Conservation (phyloP, 2,797 vertebrate species). For the Epinephelus awoara region DNA sequence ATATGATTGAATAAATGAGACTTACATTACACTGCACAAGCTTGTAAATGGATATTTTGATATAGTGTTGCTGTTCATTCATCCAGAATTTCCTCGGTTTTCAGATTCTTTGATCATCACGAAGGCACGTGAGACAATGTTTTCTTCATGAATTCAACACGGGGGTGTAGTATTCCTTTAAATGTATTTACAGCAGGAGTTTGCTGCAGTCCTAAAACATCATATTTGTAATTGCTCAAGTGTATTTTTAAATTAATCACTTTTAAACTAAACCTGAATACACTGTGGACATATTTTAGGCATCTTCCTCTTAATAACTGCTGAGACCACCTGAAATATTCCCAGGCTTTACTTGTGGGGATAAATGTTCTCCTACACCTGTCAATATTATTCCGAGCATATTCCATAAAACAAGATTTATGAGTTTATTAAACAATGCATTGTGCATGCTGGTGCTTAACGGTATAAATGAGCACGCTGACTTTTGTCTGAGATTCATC, state of each 20-base stretch:
- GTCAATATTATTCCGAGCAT: slow-evolving; percentile 13
- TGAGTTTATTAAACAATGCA: slow-evolving; percentile 21
- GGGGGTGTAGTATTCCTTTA: no score
- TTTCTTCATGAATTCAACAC: no score
- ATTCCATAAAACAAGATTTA: slow-evolving; percentile 36
- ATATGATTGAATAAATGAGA: no score
- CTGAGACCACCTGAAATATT: background rate
- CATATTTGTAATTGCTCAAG: background rate
- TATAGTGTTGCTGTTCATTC: no score
- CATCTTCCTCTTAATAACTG: slow-evolving; percentile 10
- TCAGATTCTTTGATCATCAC: no score
- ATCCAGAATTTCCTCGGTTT: no score
- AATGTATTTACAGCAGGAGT: background rate
- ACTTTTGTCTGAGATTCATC: slow-evolving; percentile 40
- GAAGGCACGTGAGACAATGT: no score
- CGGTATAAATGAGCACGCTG: slow-evolving; percentile 18
- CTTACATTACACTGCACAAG: no score
- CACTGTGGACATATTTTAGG: background rate
- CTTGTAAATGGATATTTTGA: no score
- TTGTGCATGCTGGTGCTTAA: slow-evolving; percentile 5
- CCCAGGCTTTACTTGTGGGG: slow-evolving; percentile 4
- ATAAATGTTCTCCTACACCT: slow-evolving; percentile 18
- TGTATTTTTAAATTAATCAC: background rate
- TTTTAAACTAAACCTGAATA: background rate
- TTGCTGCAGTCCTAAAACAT: background rate